These are phyloP conservation scores for Eucriotettix oculatus DNA, from an alignment of 2,888 invertebrate genomes.

Conservation along the genomic window DNA sequence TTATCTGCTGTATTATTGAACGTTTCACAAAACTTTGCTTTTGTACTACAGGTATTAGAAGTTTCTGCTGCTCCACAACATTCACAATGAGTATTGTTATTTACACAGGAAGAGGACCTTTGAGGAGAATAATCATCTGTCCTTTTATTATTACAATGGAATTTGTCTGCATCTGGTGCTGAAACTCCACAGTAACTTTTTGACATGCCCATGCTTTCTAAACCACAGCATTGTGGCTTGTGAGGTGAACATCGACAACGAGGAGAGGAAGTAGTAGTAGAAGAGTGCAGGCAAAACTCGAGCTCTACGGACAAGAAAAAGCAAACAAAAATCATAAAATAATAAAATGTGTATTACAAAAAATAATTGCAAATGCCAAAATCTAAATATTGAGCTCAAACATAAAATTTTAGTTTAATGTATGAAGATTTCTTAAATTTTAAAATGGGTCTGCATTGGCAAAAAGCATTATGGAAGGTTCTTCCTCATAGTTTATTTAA, in stretches of 20 bases:
- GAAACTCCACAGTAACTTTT: conserved; percentile 3
- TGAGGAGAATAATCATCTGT: background rate
- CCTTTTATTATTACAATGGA: too few relatives aligned
- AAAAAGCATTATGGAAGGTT: too few relatives aligned
- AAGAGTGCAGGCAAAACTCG: conserved; percentile 12
- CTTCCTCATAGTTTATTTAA: too few relatives aligned
- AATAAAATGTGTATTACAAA: conserved; percentile 3
- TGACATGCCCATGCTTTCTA: conserved; percentile 6
- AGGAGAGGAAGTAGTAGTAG: conserved; percentile 6
- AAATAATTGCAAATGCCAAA: background rate
- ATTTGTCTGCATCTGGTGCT: background rate
- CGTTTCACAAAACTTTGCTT: too few relatives aligned
- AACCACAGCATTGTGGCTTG: conserved; percentile 1
- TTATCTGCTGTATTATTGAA: too few relatives aligned
- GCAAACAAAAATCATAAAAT: conserved; percentile 3
- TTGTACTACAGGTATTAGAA: too few relatives aligned
- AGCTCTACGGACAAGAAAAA: conserved; percentile 11
- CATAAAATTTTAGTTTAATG: too few relatives aligned
- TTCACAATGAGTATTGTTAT: conserved; percentile 3
- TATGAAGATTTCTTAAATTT: too few relatives aligned
- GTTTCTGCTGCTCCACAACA: too few relatives aligned
- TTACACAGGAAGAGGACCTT: conserved; percentile 4
- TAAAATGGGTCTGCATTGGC: too few relatives aligned
- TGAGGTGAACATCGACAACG: conserved; percentile 4
- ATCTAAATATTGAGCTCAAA: too few relatives aligned